Evolutionary conservation across 2,888 invertebrate genomes (phyloP).

Genomic region (Drosophila macrothrix): DNA sequence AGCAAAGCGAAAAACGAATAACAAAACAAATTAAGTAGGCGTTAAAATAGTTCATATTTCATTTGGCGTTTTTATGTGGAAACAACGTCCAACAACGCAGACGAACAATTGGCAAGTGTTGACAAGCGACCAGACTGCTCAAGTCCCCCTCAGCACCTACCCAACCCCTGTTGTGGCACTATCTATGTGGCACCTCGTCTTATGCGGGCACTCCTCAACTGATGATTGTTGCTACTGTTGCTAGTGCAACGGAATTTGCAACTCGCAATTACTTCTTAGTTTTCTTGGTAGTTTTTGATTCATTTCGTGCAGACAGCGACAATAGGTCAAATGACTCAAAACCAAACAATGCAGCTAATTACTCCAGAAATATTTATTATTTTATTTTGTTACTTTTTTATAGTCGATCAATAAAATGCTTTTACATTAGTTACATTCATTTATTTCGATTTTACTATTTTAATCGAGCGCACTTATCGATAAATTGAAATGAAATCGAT

Average conservation of each 20-base stretch:
- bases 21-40: conserved; percentile 83
- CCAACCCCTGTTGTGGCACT: neutral
- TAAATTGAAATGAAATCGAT: rapidly evolving
- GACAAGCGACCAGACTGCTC: conserved; percentile 52
- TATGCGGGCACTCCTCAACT: conserved; percentile 44
- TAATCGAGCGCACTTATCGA: neutral
- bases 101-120: conserved; percentile 80
- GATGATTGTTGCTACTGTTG: conserved; percentile 15
- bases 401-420: neutral
- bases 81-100: conserved; percentile 63
- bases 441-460: neutral
- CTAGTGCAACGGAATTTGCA: conserved; percentile 35
- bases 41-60: conserved; percentile 85
- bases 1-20: conserved; percentile 52
- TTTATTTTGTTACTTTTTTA: too few relatives aligned
- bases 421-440: neutral
- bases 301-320: conserved; percentile 82
- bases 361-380: neutral
- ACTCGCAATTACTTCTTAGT: conserved; percentile 42
- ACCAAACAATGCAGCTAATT: neutral
- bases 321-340: conserved; percentile 77
- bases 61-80: conserved; percentile 73
- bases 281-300: conserved; percentile 71
- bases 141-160: neutral
- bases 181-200: conserved; percentile 39